These are phyloP conservation scores for Anarhynchus alexandrinus DNA, from an alignment of 2,113 vertebrate species.

Conservation along the genomic window DNA sequence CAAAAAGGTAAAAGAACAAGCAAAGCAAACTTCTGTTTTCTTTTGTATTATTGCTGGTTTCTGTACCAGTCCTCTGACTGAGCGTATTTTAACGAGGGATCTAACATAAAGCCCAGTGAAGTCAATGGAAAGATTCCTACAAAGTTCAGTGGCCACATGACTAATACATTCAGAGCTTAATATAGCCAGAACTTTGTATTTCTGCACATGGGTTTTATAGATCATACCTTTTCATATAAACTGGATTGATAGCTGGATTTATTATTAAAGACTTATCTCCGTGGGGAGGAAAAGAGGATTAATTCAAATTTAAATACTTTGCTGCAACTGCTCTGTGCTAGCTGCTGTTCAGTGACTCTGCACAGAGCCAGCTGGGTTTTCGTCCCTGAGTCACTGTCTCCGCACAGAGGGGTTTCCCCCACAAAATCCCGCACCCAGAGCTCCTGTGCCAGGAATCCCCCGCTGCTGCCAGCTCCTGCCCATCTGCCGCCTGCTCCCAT, in stretches of 20 bases:
- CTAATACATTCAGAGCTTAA: background rate
- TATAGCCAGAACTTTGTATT: background rate
- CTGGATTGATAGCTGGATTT: background rate
- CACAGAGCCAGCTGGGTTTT: background rate
- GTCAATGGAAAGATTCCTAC: background rate
- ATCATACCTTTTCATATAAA: background rate
- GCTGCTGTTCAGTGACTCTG: background rate
- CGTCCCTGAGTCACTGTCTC: background rate
- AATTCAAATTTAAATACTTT: background rate
- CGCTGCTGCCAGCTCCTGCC: background rate
- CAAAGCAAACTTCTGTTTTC: background rate
- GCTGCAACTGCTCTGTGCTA: background rate
- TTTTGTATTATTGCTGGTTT: background rate
- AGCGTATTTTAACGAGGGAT: background rate
- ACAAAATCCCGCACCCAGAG: background rate
- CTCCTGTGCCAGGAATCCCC: background rate
- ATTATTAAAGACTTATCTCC: background rate
- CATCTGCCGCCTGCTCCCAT: background rate
- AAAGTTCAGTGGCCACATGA: background rate
- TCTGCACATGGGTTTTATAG: slow-evolving; percentile 12
- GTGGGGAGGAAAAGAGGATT: background rate
- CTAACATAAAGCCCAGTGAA: background rate
- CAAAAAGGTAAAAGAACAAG: background rate
- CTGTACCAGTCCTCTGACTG: background rate
- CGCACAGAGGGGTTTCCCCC: background rate